A percentile compares a stretch with the other conserved stretches of the same genome.
Evolutionary conservation across 2,113 vertebrate species (phyloP).

Genomic region (Gavialis gangeticus): DNA sequence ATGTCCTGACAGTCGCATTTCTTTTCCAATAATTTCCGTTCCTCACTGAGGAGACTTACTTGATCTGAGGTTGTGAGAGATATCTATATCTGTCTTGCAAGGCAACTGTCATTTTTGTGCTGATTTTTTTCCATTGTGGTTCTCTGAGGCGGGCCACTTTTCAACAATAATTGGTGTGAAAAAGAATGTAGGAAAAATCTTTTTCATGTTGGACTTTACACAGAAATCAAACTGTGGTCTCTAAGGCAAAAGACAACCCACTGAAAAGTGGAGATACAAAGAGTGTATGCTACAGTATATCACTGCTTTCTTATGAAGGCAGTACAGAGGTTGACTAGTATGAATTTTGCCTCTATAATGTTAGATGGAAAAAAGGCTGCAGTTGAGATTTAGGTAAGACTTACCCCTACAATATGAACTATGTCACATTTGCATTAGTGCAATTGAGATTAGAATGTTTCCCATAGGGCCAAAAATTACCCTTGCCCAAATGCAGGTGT

Average conservation of each 20-base stretch:
- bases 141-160: neutral
- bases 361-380: neutral
- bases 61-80: neutral
- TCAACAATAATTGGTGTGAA: neutral
- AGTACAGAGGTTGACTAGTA: neutral
- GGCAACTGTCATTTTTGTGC: neutral
- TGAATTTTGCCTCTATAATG: neutral
- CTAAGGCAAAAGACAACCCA: neutral
- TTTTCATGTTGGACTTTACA: neutral
- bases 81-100: neutral
- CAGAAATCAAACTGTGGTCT: neutral
- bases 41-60: neutral
- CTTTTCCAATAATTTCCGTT: neutral
- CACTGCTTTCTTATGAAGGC: neutral
- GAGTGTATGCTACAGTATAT: neutral
- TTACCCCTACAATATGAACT: neutral
- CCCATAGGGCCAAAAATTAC: neutral
- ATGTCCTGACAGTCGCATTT: rapidly evolving
- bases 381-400: neutral
- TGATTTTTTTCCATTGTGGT: neutral
- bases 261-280: neutral
- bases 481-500: neutral
- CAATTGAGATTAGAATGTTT: neutral
- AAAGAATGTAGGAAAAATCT: neutral
- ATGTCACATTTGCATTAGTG: neutral